These are phyloP conservation scores for Psilanteris sp. DNA, from an alignment of 1,140 invertebrate species.

Conservation along the genomic window DNA sequence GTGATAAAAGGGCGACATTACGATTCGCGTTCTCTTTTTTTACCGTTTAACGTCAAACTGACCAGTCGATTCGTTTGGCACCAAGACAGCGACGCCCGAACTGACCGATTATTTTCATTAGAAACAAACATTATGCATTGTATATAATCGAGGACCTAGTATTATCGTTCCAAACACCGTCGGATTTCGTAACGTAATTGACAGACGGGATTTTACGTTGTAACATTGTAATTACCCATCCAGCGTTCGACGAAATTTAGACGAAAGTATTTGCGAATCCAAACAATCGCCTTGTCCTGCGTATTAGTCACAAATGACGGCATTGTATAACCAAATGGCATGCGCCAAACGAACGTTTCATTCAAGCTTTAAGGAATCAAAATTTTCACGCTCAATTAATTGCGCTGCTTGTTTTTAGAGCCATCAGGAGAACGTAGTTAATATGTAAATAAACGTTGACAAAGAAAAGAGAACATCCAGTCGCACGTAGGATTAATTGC, in stretches of 20 bases:
- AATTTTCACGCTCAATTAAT: slow-evolving; percentile 1
- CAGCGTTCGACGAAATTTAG: slow-evolving; percentile 7
- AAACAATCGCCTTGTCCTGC: slow-evolving; percentile 10
- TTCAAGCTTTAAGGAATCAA: neutral
- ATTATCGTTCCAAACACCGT: slow-evolving; percentile 25
- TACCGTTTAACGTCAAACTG: neutral
- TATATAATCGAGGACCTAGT: slow-evolving; percentile 54
- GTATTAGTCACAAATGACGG: slow-evolving; percentile 9
- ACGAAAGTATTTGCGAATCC: neutral
- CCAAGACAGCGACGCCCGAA: slow-evolving; percentile 15
- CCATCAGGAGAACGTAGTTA: slow-evolving; percentile 24
- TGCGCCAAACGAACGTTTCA: slow-evolving; percentile 1
- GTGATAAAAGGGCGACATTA: slow-evolving; percentile 16
- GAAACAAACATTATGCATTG: slow-evolving; percentile 35
- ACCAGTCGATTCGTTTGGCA: slow-evolving; percentile 10
- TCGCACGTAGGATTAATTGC: too few relatives aligned
- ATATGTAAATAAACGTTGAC: slow-evolving; percentile 71
- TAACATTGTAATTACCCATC: slow-evolving; percentile 1
- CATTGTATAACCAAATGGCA: slow-evolving; percentile 19
- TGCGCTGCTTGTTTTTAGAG: neutral
- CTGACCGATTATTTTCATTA: slow-evolving; percentile 8
- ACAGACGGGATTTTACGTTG: neutral
- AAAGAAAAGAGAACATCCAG: too few relatives aligned
- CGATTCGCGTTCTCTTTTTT: neutral
- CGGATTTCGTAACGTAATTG: neutral